A percentile compares a stretch with the other conserved stretches of the same genome.
Evolutionary conservation across 2,888 invertebrate species (phyloP).

Genomic region (Leptopterna dolabrata): DNA sequence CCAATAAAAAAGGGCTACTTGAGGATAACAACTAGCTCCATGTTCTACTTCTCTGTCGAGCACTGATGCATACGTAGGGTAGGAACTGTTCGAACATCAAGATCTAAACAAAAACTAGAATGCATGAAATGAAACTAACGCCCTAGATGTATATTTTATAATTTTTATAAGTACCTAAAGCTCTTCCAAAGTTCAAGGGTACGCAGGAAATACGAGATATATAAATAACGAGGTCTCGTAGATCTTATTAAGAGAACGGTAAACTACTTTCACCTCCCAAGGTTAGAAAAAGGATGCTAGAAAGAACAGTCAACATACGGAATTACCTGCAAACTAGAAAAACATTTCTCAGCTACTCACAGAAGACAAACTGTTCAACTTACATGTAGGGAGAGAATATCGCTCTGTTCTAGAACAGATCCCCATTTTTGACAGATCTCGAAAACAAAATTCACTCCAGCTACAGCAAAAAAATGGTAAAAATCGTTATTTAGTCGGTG

Average conservation of each 20-base stretch:
- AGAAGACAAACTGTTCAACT: neutral
- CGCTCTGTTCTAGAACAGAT: neutral
- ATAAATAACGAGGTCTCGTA: neutral
- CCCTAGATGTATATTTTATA: too few relatives aligned
- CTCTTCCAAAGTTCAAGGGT: neutral
- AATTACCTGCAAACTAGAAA: neutral
- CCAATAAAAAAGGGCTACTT: too few relatives aligned
- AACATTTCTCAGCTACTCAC: neutral
- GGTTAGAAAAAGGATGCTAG: slow-evolving; percentile 28
- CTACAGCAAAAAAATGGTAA: neutral
- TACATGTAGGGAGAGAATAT: neutral
- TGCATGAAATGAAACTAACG: too few relatives aligned
- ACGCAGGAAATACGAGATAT: neutral
- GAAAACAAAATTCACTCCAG: neutral
- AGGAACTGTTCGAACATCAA: too few relatives aligned
- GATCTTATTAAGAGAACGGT: neutral
- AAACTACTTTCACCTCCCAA: slow-evolving; percentile 34
- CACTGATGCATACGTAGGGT: too few relatives aligned
- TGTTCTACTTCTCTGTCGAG: too few relatives aligned
- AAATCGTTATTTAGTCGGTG: neutral
- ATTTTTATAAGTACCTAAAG: too few relatives aligned
- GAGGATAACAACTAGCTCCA: too few relatives aligned
- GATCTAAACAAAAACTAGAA: too few relatives aligned
- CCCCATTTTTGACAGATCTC: neutral
- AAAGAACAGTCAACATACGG: neutral